These are phyloP conservation scores for Theristus sp. DNA, from an alignment of 2,888 invertebrate species.

Conservation along the genomic window DNA sequence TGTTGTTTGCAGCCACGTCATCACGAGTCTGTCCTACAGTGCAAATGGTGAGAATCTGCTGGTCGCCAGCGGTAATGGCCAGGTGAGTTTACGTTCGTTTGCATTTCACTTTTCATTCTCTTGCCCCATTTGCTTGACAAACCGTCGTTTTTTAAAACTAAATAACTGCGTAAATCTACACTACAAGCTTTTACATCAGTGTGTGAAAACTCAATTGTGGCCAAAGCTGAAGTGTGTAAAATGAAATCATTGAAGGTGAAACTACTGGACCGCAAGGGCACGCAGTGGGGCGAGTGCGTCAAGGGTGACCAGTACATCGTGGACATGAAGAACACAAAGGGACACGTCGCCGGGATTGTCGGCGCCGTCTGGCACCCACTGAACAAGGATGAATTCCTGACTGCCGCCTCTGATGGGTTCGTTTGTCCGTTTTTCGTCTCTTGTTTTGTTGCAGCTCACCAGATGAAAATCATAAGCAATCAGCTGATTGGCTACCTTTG, in stretches of 20 bases:
- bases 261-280: constrained; percentile 45
- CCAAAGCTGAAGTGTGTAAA: not conserved
- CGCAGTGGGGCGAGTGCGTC: constrained; percentile 24
- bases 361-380: constrained; percentile 84
- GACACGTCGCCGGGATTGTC: constrained; percentile 76
- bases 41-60: constrained; percentile 79
- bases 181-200: too few relatives aligned
- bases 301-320: constrained; percentile 65
- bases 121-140: not conserved
- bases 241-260: constrained; percentile 48
- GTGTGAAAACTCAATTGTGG: too few relatives aligned
- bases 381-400: constrained; percentile 72
- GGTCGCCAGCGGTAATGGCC: constrained; percentile 65
- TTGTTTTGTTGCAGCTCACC: too few relatives aligned
- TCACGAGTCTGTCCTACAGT: constrained; percentile 71
- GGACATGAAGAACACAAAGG: constrained; percentile 78
- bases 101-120: not conserved
- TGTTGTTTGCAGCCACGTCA: constrained; percentile 56
- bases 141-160: not conserved
- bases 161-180: not conserved
- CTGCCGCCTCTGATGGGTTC: constrained; percentile 70
- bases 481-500: too few relatives aligned
- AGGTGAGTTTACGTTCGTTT: constrained; percentile 16
- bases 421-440: constrained; percentile 8
- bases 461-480: too few relatives aligned